Base-by-base conservation (phyloP, 2,888 invertebrate genomes). In the Sesamia inferens region DNA sequence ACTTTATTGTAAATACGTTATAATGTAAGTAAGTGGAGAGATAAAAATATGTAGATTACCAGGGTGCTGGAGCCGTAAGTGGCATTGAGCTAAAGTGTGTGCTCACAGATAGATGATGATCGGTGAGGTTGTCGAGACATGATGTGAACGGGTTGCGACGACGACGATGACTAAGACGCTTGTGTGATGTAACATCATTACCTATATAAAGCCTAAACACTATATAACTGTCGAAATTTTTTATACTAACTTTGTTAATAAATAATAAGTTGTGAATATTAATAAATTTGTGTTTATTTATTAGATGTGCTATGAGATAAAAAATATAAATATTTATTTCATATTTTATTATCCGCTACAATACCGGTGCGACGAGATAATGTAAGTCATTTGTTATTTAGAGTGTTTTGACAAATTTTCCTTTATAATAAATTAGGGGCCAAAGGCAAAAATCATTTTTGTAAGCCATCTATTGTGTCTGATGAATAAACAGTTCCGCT, bases 351-450 rank as follows among this genome's bases (percentile, higher is more conserved):
- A 91, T 92, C 90, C 89, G 94, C 94, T 90, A 92, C 93, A 86
- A 91, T 91, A 93, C 91, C 92, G 95, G 94, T 93, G 93, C 95
- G 93, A 93, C 96, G 96, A 94, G 95, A 94, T 93, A 91, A 95
- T 93, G 96, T 96, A 95, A 96, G 96, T 96, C 94, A 93, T 90
- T 93, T 92, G 91, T 91, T 92, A 89, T 89, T 90, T 92, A 93
- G 92, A 93, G 90, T 91, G 89, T 93, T 89, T 92, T 91, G 91
- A 92, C 90, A 91, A 89, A 89, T 90, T 90, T 88, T 90, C 91
- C 90, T 93, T 89, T 91, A 90, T 88, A 84, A 87, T 88, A 87
- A 88, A 85, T 87, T 93, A 91, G 90, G 93, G 90, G 90, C 90
- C 90, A 90, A 88, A 91, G 86, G 88, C 88, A 89, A 90, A 88